Evolutionary conservation across 2,113 vertebrate species (phyloP).

Genomic region (Pantherophis guttatus): DNA sequence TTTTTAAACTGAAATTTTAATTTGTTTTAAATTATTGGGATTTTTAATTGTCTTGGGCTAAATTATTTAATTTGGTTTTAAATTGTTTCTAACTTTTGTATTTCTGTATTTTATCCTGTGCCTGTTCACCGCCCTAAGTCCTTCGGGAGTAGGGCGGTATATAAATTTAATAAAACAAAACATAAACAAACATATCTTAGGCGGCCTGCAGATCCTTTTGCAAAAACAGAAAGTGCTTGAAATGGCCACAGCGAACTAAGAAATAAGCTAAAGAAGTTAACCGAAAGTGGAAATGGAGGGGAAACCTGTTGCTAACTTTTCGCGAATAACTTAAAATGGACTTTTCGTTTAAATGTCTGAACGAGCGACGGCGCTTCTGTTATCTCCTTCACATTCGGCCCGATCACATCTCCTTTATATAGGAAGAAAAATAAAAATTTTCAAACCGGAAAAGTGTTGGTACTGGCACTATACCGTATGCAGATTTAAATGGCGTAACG

Average conservation of each 20-base stretch:
- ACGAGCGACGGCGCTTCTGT: not conserved
- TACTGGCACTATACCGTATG: conserved; percentile 78
- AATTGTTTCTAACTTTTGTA: too few relatives aligned
- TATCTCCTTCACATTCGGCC: not conserved
- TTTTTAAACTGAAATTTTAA: too few relatives aligned
- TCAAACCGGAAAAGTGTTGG: not conserved
- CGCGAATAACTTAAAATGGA: not conserved
- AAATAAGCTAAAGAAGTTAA: not conserved
- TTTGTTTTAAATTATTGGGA: too few relatives aligned
- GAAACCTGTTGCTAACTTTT: not conserved
- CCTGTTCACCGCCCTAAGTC: too few relatives aligned
- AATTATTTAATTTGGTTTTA: too few relatives aligned
- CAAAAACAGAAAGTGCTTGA: not conserved
- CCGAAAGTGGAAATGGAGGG: not conserved
- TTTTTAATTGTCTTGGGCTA: too few relatives aligned
- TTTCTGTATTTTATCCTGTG: too few relatives aligned
- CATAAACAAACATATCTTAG: too few relatives aligned
- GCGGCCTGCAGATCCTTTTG: not conserved
- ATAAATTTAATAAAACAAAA: too few relatives aligned
- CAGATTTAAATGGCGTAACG: conserved; percentile 88
- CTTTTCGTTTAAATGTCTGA: not conserved
- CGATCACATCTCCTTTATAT: not conserved
- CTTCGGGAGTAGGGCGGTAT: too few relatives aligned
- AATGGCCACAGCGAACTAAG: not conserved
- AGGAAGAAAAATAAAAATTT: not conserved